A percentile compares a stretch with the other conserved stretches of the same genome.
phyloP scores from a whole-genome alignment of 2,888 invertebrate genomes.

The Zygaena filipendulae region DNA sequence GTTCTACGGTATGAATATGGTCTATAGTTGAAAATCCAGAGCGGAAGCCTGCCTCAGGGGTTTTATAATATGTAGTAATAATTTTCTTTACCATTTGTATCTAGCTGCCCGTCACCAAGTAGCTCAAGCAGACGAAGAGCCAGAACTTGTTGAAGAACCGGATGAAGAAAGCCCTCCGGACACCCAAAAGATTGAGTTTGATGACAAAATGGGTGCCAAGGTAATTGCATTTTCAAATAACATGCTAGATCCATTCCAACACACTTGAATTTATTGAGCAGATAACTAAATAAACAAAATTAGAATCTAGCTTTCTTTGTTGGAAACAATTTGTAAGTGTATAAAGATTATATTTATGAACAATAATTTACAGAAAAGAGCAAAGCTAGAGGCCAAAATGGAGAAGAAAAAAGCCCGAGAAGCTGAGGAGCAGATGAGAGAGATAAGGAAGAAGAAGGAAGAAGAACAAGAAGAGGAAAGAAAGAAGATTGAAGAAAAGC shows the following conservation, averaged over 20 bases:
- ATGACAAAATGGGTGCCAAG: conserved; percentile 92
- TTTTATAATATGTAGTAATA: background rate
- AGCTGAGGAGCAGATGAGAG: conserved; percentile 79
- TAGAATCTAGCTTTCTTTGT: too few relatives aligned
- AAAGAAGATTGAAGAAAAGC: conserved; percentile 76
- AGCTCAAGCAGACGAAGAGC: conserved; percentile 53
- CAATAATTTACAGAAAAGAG: conserved; percentile 78
- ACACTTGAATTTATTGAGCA: too few relatives aligned
- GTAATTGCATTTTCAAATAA: conserved; percentile 22
- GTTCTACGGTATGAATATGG: too few relatives aligned
- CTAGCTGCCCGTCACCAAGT: conserved; percentile 55
- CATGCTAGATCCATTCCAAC: background rate
- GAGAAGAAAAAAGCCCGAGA: conserved; percentile 87
- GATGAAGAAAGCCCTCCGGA: conserved; percentile 48
- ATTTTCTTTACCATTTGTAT: conserved; percentile 1
- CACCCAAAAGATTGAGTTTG: conserved; percentile 47
- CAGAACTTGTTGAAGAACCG: conserved; percentile 59
- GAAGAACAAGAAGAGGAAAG: conserved; percentile 80
- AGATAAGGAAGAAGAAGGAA: conserved; percentile 82
- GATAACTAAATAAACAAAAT: too few relatives aligned
- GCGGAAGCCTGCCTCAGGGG: too few relatives aligned
- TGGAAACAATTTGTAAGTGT: too few relatives aligned
- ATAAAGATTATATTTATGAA: too few relatives aligned
- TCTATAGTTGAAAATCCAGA: too few relatives aligned
- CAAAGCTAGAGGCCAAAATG: conserved; percentile 93